Percentiles rank a stretch among this genome's conserved stretches.
Evolutionary conservation across 2,888 invertebrate species (phyloP).

Genomic region (Polymixis lichenea): DNA sequence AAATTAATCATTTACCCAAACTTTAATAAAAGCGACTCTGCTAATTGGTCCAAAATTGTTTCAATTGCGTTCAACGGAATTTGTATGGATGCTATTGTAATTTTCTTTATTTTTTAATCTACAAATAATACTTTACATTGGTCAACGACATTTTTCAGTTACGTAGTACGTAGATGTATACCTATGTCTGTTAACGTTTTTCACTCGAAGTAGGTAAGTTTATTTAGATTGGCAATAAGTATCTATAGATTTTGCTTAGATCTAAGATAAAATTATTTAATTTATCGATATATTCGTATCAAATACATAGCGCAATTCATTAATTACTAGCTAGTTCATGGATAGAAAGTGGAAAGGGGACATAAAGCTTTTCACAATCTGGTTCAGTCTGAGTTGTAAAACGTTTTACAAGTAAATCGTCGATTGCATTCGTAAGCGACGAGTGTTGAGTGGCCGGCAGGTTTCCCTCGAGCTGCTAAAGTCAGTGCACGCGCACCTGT

Average conservation of each 20-base stretch:
- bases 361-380: conserved; percentile 61
- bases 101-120: too few relatives aligned
- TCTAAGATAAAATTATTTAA: conserved; percentile 22
- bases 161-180: neutral
- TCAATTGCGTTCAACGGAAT: neutral
- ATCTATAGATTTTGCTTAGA: neutral
- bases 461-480: conserved; percentile 64
- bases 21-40: neutral
- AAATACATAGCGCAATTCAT: conserved; percentile 27
- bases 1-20: neutral
- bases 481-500: conserved; percentile 82
- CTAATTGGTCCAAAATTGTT: neutral
- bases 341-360: conserved; percentile 53
- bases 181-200: neutral
- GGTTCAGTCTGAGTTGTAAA: conserved; percentile 51
- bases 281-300: conserved; percentile 6
- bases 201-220: too few relatives aligned
- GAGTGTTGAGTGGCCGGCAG: conserved; percentile 51
- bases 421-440: conserved; percentile 57
- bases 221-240: neutral
- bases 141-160: neutral
- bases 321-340: conserved; percentile 30
- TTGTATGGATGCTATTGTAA: neutral
- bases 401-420: conserved; percentile 56
- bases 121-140: neutral